Conservation (phyloP, 2,113 vertebrate genomes). For the Arenaria interpres region DNA sequence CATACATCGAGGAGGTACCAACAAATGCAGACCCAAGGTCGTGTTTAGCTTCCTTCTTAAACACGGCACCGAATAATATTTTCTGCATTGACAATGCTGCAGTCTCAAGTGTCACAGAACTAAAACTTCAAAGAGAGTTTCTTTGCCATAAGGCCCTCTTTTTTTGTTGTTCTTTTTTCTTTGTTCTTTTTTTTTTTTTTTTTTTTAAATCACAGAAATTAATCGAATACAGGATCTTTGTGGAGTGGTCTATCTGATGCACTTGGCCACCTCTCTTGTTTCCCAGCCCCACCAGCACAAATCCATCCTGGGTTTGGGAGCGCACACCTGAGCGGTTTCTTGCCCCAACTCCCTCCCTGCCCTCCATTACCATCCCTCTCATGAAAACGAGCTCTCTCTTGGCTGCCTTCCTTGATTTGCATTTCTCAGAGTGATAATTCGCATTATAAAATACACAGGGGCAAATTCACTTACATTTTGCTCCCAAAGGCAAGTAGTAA, state of each 20-base stretch:
- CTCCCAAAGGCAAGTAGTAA: slow-evolving; percentile 15
- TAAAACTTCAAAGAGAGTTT: slow-evolving; percentile 2
- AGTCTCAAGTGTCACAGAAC: not conserved
- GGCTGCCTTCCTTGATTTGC: not conserved
- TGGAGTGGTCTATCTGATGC: not conserved
- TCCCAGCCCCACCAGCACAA: not conserved
- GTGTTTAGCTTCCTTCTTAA: not conserved
- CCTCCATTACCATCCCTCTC: not conserved
- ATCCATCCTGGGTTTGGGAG: not conserved
- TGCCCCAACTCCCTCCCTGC: not conserved
- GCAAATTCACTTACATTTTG: not conserved
- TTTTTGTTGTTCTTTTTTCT: not conserved
- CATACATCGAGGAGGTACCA: slow-evolving; percentile 31
- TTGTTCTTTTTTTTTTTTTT: not conserved
- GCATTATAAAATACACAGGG: not conserved
- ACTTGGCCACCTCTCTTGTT: not conserved
- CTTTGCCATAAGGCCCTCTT: not conserved
- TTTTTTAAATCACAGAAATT: not conserved
- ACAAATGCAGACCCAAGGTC: slow-evolving; percentile 21
- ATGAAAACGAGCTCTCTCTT: not conserved
- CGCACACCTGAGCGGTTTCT: not conserved
- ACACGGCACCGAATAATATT: not conserved
- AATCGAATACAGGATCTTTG: not conserved
- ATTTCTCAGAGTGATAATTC: not conserved
- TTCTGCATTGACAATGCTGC: not conserved